Evolutionary conservation across 1,140 invertebrate species (phyloP).

Genomic region (Paraescarpia echinospica): DNA sequence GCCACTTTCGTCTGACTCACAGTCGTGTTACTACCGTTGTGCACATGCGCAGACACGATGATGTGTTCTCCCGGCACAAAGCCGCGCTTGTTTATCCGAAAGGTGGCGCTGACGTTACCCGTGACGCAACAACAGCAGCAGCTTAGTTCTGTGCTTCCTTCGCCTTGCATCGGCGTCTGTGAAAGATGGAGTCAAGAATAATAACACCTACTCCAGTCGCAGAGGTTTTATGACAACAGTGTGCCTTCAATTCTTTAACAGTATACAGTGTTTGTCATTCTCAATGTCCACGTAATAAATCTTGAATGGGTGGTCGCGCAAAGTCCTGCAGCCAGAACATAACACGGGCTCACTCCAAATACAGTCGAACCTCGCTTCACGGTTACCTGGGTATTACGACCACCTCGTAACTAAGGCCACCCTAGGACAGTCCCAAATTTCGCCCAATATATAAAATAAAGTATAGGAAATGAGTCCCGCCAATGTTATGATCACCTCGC

Average conservation of each 20-base stretch:
- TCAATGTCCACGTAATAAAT: background rate
- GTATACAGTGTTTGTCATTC: background rate
- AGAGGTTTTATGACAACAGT: background rate
- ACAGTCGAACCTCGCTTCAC: no score
- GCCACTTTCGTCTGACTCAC: conserved; percentile 9
- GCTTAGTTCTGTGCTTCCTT: background rate
- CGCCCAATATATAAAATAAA: no score
- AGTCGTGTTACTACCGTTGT: conserved; percentile 16
- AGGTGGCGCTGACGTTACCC: conserved; percentile 8
- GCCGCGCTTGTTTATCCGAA: conserved; percentile 18
- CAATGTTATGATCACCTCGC: no score
- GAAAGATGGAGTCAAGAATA: background rate
- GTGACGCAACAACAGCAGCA: conserved; percentile 25
- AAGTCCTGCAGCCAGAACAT: no score
- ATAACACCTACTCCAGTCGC: background rate
- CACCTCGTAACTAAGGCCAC: no score
- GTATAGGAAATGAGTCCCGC: no score
- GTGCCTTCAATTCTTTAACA: background rate
- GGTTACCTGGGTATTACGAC: no score
- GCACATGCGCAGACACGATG: conserved; percentile 15
- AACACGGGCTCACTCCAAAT: no score
- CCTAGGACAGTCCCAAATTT: no score
- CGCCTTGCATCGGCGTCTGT: conserved; percentile 9
- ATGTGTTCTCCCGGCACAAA: conserved; percentile 26
- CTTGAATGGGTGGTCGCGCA: no score